phyloP scores from a whole-genome alignment of 2,888 invertebrate genomes.

The Macaria notata region DNA sequence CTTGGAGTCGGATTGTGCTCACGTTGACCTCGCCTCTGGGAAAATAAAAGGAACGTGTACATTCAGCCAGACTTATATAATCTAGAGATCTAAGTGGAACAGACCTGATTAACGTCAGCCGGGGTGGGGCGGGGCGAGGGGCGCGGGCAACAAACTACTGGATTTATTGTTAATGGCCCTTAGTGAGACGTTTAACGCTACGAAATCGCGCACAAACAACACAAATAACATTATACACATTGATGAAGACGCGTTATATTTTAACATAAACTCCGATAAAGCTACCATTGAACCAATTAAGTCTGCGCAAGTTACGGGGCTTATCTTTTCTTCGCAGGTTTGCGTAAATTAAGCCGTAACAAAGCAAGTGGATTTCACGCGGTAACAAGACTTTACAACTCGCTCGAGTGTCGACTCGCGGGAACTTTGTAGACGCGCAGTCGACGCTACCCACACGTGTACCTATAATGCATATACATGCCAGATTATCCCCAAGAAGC shows the following conservation, averaged over 20 bases:
- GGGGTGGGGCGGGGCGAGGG: constrained; percentile 35
- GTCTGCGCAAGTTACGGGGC: constrained; percentile 39
- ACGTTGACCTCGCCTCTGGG: constrained; percentile 48
- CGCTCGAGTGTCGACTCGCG: constrained; percentile 41
- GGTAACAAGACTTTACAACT: constrained; percentile 50
- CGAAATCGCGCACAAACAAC: constrained; percentile 60
- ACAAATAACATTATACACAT: constrained; percentile 40
- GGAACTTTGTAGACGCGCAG: constrained; percentile 54
- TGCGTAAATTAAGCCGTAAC: constrained; percentile 46
- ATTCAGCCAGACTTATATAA: constrained; percentile 55
- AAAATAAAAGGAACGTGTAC: constrained; percentile 53
- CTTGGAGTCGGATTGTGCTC: constrained; percentile 50
- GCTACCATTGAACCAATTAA: constrained; percentile 44
- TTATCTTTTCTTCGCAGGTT: constrained; percentile 42
- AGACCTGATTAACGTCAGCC: constrained; percentile 68
- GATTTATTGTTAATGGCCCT: constrained; percentile 75
- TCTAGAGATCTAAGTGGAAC: constrained; percentile 63
- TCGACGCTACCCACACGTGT: constrained; percentile 34
- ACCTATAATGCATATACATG: constrained; percentile 4
- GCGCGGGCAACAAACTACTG: constrained; percentile 60
- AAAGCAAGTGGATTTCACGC: constrained; percentile 48
- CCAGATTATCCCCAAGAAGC: constrained; percentile 29
- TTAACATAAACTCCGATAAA: constrained; percentile 33
- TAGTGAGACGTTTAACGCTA: constrained; percentile 62
- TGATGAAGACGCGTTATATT: constrained; percentile 28